Conservation (phyloP, 2,113 vertebrate genomes). For the Pristiophorus japonicus region DNA sequence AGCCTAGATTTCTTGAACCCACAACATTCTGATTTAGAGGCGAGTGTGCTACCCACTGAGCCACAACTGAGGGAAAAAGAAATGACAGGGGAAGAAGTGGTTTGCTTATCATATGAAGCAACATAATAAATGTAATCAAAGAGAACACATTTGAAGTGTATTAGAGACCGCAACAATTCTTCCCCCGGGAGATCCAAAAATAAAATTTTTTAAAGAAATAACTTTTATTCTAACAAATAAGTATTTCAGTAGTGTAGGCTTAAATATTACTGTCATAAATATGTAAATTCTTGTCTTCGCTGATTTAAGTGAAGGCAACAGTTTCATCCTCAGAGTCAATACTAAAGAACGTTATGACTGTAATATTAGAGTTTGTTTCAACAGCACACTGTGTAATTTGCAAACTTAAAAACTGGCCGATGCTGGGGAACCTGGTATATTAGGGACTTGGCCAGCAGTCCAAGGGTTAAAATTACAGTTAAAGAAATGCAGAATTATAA, state of each 20-base stretch:
- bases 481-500: neutral
- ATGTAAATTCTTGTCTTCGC: neutral
- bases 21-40: too few relatives aligned
- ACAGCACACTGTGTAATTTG: neutral
- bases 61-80: neutral
- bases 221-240: neutral
- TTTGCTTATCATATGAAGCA: neutral
- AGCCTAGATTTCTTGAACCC: too few relatives aligned
- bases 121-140: neutral
- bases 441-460: neutral
- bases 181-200: too few relatives aligned
- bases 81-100: neutral
- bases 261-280: neutral
- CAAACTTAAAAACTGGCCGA: neutral
- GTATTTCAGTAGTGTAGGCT: neutral
- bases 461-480: neutral
- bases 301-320: neutral
- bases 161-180: neutral
- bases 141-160: neutral
- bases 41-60: too few relatives aligned
- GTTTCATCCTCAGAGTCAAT: neutral
- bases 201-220: neutral
- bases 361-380: neutral
- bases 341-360: too few relatives aligned
- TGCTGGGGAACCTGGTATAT: neutral